Conservation (phyloP, 2,888 invertebrate species). For the Thera britannica region DNA sequence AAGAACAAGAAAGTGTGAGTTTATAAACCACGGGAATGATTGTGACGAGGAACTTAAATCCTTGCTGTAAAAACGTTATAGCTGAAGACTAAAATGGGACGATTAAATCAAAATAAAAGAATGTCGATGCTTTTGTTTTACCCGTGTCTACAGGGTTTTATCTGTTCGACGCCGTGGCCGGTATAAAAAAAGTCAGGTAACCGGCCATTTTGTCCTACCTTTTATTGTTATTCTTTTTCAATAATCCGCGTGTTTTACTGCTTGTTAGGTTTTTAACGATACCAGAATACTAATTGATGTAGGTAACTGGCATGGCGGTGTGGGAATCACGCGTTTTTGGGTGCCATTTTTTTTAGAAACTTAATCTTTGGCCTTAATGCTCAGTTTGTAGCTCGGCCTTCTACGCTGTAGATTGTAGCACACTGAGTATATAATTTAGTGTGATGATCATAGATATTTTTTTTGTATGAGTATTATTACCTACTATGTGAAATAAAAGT, state of each 20-base stretch:
- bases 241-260: constrained; percentile 81
- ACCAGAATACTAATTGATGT: constrained; percentile 68
- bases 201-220: constrained; percentile 71
- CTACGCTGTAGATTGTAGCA: too few species aligned
- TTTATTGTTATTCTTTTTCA: constrained; percentile 75
- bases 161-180: constrained; percentile 63
- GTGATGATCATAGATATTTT: too few species aligned
- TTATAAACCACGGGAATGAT: constrained; percentile 47
- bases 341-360: background rate
- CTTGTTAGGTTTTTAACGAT: constrained; percentile 77
- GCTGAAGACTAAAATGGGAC: constrained; percentile 64
- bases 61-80: constrained; percentile 60
- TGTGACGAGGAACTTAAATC: constrained; percentile 56
- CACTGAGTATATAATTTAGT: too few species aligned
- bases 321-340: background rate
- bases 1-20: constrained; percentile 51
- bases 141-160: constrained; percentile 78
- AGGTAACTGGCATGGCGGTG: constrained; percentile 42
- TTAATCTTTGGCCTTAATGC: background rate
- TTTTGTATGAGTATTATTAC: too few species aligned
- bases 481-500: too few species aligned
- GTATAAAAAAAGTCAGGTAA: constrained; percentile 67
- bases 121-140: constrained; percentile 79
- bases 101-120: constrained; percentile 78
- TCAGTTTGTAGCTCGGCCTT: background rate